Evolutionary conservation across 2,797 vertebrate species (phyloP), one percentile per base, ranked within the genome.

Genomic region (Acridotheres tristis): DNA sequence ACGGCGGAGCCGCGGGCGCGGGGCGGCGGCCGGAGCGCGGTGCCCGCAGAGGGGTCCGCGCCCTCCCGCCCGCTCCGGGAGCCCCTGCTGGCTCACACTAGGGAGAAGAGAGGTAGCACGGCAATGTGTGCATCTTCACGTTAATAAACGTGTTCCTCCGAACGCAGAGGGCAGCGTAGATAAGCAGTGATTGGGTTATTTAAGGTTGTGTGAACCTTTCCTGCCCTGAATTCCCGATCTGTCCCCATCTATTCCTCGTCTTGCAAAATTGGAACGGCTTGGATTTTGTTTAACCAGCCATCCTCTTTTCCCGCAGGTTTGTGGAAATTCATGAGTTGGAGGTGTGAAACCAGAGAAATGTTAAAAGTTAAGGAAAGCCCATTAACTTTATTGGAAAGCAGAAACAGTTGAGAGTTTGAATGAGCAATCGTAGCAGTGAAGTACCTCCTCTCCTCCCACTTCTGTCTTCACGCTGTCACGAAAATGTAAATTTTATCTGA

Each of bases 41-140:
- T 1, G 29, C 10, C 6, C 22, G 13, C 75, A 0, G 5, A 1
- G 38, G 17, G 36, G 1, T 29, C 59, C 34, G 26, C 7, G 18
- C 40, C 1, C 40, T n/a, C 8, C 3, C 48, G 9, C 7, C 48
- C 10, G 7, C 5, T 13, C 8, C 1, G 2, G 5, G 29, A 20
- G 4, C 3, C 13, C 30, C 15, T 6, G 7, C 11, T 16, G 7
- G 13, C 18, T 32, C 9, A 1, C 14, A 3, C 7, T 15, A 10
- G 25, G 20, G 32, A 21, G 45, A 16, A 59, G 69, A n/a, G 36
- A 32, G 42, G 26, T 10, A 11, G 4, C 9, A 0, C 3, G 27
- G 48, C n/a, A 2, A 3, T 5, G 19, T 2, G 12, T 2, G 16
- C 1, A 0, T 19, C 36, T 42, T 1, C 13, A 2, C 32, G 14